phyloP scores from a whole-genome alignment of 2,888 invertebrate species.

The Drosophila ustulata region DNA sequence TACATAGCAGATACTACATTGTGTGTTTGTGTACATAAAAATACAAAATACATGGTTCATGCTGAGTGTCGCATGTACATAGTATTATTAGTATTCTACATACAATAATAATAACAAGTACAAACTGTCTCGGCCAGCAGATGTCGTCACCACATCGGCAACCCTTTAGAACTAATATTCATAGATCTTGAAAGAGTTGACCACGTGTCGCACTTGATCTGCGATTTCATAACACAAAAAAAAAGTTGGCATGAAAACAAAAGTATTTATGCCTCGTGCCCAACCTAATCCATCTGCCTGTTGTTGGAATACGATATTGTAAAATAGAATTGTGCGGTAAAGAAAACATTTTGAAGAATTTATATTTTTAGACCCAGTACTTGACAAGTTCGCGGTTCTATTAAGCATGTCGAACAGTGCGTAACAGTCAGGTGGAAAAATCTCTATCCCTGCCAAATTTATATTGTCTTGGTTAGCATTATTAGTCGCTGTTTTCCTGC shows the following conservation, averaged over 20 bases:
- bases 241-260: neutral
- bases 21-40: neutral
- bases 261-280: neutral
- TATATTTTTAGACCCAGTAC: neutral
- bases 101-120: neutral
- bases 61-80: conserved; percentile 14
- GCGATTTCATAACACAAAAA: neutral
- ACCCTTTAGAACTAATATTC: conserved; percentile 1
- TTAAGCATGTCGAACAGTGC: neutral
- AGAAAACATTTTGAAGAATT: neutral
- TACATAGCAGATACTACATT: neutral
- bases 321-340: neutral
- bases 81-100: neutral
- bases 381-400: neutral
- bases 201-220: neutral
- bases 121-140: conserved; percentile 5
- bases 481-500: too few relatives aligned
- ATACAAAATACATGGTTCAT: neutral
- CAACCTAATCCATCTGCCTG: neutral
- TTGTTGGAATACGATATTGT: conserved; percentile 1
- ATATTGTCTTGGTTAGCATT: too few relatives aligned
- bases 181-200: neutral
- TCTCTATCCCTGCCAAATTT: too few relatives aligned
- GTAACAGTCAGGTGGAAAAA: too few relatives aligned
- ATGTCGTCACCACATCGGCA: neutral